phyloP scores from a whole-genome alignment of 2,888 invertebrate species.

The Asteroscopus sphinx region DNA sequence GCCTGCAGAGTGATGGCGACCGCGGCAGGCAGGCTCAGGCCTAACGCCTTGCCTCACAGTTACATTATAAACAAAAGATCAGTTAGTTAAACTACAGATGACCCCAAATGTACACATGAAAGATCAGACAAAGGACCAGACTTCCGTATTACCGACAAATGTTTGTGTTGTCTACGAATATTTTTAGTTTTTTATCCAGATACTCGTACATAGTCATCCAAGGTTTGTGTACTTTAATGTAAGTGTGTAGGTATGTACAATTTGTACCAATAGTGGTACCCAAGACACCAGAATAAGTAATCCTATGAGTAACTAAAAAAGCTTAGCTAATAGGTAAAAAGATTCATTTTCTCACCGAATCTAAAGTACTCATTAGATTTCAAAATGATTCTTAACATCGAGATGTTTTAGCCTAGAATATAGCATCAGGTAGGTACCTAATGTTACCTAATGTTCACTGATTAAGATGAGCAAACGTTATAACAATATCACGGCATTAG shows the following conservation, averaged over 20 bases:
- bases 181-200: neutral
- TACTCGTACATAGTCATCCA: neutral
- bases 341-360: too few species aligned
- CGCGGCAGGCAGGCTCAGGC: neutral
- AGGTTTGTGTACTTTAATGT: neutral
- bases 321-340: too few species aligned
- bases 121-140: neutral
- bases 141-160: constrained; percentile 6
- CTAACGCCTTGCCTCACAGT: neutral
- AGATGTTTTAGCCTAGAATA: too few species aligned
- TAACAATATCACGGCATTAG: neutral
- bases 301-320: neutral
- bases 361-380: too few species aligned
- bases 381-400: too few species aligned
- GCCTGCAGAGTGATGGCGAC: neutral
- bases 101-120: constrained; percentile 12
- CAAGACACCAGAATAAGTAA: neutral
- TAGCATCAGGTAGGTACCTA: too few species aligned
- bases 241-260: too few species aligned
- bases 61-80: constrained; percentile 21
- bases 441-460: too few species aligned
- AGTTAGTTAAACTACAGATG: constrained; percentile 8
- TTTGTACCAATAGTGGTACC: neutral
- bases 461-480: neutral
- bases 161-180: constrained; percentile 1